Percentiles rank a stretch among this genome's conserved stretches.
Evolutionary conservation across 2,113 vertebrate genomes (phyloP).

Genomic region (Gopherus flavomarginatus): DNA sequence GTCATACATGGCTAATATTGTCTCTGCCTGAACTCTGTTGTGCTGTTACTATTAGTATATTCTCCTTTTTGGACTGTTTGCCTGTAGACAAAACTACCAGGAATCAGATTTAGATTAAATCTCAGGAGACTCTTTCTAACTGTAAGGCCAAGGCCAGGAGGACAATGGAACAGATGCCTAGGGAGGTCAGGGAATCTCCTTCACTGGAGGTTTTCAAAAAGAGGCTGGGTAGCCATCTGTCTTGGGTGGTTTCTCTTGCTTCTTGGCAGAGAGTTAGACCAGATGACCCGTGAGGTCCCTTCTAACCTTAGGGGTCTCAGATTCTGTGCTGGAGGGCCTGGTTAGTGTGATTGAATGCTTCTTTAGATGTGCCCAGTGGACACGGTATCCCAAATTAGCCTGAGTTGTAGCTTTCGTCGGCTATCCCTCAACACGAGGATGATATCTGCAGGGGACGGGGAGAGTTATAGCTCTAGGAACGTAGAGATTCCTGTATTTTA

Average conservation of each 20-base stretch:
- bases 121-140: background rate
- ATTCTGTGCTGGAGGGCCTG: background rate
- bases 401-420: background rate
- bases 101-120: background rate
- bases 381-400: background rate
- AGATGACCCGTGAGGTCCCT: background rate
- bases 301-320: background rate
- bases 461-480: background rate
- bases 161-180: background rate
- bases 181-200: background rate
- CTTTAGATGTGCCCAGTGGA: background rate
- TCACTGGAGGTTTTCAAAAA: background rate
- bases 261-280: background rate
- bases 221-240: background rate
- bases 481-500: background rate
- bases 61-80: background rate
- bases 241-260: background rate
- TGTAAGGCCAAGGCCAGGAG: too few relatives aligned
- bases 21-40: background rate
- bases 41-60: background rate
- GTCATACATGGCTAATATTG: background rate
- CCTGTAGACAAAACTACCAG: background rate
- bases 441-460: too few relatives aligned
- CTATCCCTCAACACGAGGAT: too few relatives aligned
- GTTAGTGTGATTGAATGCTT: background rate